Evolutionary conservation across 2,113 vertebrate species (phyloP).

Genomic region (Rhynchomys soricoides): DNA sequence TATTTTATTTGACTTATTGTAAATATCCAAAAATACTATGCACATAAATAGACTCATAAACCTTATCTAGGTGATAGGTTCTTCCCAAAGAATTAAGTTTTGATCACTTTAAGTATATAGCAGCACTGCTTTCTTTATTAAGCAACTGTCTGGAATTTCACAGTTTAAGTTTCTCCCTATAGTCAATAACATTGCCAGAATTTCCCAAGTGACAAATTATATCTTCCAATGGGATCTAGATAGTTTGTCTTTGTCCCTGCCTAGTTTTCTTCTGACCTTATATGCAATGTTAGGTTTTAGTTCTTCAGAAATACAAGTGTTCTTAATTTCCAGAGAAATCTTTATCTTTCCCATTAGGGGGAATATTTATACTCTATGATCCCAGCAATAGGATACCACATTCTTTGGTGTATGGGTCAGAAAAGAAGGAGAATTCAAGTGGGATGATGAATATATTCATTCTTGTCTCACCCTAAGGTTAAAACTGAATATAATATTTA

Average conservation of each 20-base stretch:
- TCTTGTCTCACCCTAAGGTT: not conserved
- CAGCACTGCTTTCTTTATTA: not conserved
- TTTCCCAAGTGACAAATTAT: not conserved
- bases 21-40: not conserved
- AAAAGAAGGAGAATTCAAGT: not conserved
- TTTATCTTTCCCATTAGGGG: not conserved
- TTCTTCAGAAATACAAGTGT: not conserved
- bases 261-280: not conserved
- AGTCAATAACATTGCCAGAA: not conserved
- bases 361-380: not conserved
- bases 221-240: not conserved
- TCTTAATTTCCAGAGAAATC: not conserved
- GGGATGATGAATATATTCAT: not conserved
- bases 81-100: fast-evolving
- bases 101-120: fast-evolving
- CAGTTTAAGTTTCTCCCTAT: not conserved
- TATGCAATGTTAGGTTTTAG: not conserved
- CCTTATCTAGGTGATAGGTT: fast-evolving
- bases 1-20: not conserved
- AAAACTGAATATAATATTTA: not conserved
- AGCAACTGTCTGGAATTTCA: not conserved
- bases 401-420: not conserved
- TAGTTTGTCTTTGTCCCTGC: not conserved
- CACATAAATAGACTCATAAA: not conserved
- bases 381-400: not conserved